These are phyloP conservation scores for Macrotrachela quadricornifera DNA, from an alignment of 1,140 invertebrate species.

Conservation along the genomic window DNA sequence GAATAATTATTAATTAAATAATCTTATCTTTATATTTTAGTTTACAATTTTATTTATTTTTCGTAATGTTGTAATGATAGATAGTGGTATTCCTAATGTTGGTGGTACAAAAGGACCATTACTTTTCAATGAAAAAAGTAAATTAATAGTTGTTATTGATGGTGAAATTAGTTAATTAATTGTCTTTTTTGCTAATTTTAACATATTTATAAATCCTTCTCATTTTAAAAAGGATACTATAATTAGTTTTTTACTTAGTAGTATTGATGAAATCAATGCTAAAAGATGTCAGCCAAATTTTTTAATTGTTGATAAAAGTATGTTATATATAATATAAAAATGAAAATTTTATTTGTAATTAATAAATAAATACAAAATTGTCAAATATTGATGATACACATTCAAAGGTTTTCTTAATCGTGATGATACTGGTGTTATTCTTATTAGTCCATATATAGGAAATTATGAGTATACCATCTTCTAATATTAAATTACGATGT, in stretches of 20 bases:
- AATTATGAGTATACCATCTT: too few species aligned
- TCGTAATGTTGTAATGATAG: too few species aligned
- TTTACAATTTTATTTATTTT: too few species aligned
- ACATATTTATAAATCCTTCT: background rate
- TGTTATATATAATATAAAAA: conserved; percentile 28
- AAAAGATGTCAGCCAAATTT: conserved; percentile 94
- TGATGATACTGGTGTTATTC: conserved; percentile 93
- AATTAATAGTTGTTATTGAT: conserved; percentile 89
- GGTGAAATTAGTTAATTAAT: conserved; percentile 54
- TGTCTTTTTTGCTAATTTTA: background rate
- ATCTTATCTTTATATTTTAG: too few species aligned
- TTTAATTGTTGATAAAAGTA: conserved; percentile 92
- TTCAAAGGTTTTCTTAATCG: conserved; percentile 82
- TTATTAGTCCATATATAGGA: conserved; percentile 94
- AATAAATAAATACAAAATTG: conserved; percentile 61
- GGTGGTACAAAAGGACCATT: too few species aligned
- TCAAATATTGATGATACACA: conserved; percentile 88
- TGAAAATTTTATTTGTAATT: background rate
- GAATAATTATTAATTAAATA: too few species aligned
- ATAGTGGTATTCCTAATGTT: too few species aligned
- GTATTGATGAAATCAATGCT: conserved; percentile 88
- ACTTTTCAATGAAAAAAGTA: too few species aligned
- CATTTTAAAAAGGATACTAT: conserved; percentile 63
- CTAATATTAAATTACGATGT: too few species aligned
- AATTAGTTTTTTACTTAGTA: conserved; percentile 88